Conservation (phyloP, 2,888 invertebrate genomes). For the Ischnura elegans region DNA sequence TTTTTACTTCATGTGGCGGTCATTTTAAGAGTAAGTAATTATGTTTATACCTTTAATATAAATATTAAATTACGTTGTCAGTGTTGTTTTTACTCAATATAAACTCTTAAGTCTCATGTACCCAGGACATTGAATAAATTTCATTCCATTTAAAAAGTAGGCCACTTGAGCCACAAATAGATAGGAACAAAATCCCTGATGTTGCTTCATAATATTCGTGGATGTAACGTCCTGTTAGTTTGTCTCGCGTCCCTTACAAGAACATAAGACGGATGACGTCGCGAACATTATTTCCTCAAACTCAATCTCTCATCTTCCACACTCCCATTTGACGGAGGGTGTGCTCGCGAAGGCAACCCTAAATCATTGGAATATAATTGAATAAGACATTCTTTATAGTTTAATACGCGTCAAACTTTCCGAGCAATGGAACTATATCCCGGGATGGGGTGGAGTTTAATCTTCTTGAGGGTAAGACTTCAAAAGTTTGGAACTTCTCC, state of each 20-base stretch:
- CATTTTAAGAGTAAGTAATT: no score
- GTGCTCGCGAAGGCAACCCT: slow-evolving; percentile 38
- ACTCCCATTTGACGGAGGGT: slow-evolving; percentile 48
- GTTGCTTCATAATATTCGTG: no score
- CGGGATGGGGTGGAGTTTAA: slow-evolving; percentile 48
- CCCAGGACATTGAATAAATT: no score
- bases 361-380: slow-evolving; percentile 58
- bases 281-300: neutral
- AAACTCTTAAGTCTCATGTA: no score
- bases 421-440: slow-evolving; percentile 50
- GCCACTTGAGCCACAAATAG: no score
- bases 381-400: slow-evolving; percentile 65
- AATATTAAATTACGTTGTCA: no score
- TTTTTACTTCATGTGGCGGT: no score
- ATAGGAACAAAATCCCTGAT: no score
- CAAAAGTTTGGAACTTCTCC: slow-evolving; percentile 48
- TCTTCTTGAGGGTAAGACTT: slow-evolving; percentile 49
- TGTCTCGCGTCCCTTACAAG: neutral
- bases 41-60: no score
- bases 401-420: slow-evolving; percentile 66
- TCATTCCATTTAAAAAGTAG: no score
- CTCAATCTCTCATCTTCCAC: slow-evolving; percentile 1
- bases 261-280: neutral
- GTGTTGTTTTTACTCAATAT: no score
- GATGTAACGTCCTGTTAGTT: neutral